phyloP scores from a whole-genome alignment of 2,113 vertebrate genomes.

The Ornithorhynchus anatinus region DNA sequence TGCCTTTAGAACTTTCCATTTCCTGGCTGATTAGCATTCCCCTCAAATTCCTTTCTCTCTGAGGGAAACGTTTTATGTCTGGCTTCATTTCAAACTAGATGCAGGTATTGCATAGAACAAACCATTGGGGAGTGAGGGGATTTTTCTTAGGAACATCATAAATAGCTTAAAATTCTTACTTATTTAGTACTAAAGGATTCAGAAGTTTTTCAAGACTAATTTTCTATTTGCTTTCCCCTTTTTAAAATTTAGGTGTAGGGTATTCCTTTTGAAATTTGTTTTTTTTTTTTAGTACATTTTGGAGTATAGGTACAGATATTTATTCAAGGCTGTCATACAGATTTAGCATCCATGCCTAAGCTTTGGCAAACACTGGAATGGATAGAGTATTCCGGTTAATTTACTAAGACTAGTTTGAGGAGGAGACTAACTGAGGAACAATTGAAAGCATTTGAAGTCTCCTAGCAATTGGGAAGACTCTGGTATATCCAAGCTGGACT shows the following conservation, averaged over 20 bases:
- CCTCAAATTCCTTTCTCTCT: conserved; percentile 6
- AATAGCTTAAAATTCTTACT: conserved; percentile 13
- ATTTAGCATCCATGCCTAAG: not conserved
- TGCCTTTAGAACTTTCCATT: not conserved
- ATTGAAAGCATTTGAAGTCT: not conserved
- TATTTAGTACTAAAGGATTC: conserved; percentile 10
- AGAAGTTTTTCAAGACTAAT: conserved; percentile 28
- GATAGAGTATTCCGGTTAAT: not conserved
- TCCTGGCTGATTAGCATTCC: conserved; percentile 19
- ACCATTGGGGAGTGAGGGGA: not conserved
- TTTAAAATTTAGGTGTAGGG: conserved; percentile 3
- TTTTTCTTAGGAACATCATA: conserved; percentile 8
- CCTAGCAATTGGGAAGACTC: not conserved
- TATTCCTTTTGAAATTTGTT: conserved; percentile 41
- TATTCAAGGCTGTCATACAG: not conserved
- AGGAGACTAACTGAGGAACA: not conserved
- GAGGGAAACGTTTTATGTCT: conserved; percentile 16
- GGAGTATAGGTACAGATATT: not conserved
- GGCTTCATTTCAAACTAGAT: conserved; percentile 1
- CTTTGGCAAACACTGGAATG: not conserved
- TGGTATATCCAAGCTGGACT: not conserved
- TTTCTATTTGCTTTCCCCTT: conserved; percentile 23
- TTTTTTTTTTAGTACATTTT: conserved; percentile 12
- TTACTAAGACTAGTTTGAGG: not conserved
- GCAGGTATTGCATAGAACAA: not conserved